Percentiles rank a stretch among this genome's conserved stretches.
Conservation (phyloP, 2,797 vertebrate genomes). For the Steatocranus sp. region DNA sequence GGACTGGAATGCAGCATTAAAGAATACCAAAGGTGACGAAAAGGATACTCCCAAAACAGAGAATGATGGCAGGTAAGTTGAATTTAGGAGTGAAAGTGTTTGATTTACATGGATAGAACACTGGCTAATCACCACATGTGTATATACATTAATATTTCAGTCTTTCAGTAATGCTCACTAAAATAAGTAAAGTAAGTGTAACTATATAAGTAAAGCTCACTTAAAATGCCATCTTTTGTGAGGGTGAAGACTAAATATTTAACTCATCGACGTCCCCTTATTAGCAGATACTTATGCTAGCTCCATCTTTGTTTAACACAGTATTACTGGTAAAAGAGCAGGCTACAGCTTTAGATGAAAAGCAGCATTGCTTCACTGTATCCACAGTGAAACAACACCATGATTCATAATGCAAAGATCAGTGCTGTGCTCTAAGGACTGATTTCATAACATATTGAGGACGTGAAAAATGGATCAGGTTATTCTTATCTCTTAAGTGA, state of each 20-base stretch:
- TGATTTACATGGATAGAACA: not conserved
- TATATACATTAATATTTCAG: not conserved
- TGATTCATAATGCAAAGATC: conserved; percentile 53
- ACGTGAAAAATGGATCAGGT: not conserved
- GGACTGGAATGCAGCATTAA: not conserved
- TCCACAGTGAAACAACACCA: not conserved
- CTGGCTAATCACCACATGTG: not conserved
- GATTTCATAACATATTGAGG: not conserved
- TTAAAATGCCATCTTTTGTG: not conserved
- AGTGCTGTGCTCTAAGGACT: not conserved
- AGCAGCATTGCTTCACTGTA: not conserved
- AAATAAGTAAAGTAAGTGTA: not conserved
- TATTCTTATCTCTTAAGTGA: not conserved
- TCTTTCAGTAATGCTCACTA: not conserved
- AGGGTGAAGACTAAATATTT: not conserved
- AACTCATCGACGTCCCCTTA: not conserved
- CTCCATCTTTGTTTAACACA: not conserved
- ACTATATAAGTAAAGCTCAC: not conserved
- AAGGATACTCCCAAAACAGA: conserved; percentile 17
- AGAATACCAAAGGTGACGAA: not conserved
- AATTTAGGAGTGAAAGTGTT: not conserved
- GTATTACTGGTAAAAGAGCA: not conserved
- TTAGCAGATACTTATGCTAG: not conserved
- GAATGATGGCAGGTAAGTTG: conserved; percentile 41
- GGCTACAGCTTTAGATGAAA: conserved; percentile 6